Evolutionary conservation across 2,888 invertebrate species (phyloP), one percentile per base, ranked within the genome.

Genomic region (Acleris sparsana): DNA sequence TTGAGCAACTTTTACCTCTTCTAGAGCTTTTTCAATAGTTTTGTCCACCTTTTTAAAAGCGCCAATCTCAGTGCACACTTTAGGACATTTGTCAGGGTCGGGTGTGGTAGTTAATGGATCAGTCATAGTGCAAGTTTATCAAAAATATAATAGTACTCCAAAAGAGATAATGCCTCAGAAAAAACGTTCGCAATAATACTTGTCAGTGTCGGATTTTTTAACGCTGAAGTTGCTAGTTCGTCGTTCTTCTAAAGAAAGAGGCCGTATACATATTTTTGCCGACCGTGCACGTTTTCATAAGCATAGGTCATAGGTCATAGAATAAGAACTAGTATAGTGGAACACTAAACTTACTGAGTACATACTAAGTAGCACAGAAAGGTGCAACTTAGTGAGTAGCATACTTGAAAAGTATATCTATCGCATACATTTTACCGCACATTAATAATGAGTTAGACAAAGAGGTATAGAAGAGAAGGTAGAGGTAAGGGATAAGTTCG

Each of bases 21-120:
- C 79, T 25, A 70, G 62, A 3, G 69, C 75, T 55, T 75, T 64
- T 64, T 80, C 80, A 1, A 87, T 85, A 52, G 75, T 69, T 63
- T 82, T 84, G 0, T 57, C 68, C n/a, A 86, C 78, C 70, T 88
- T 88, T 70, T 83, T 87, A 48, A 85, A 92, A 17, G 91, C 92
- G 5, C 85, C 88, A 3, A 87, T 81, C 17, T 86, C 80, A n/a
- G 80, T 78, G 69, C 89, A 89, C 6, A 86, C 78, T 71, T 83
- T 80, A 0, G 89, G 88, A 62, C 91, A 92, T 58, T 75, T 75
- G 16, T 85, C 82, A 18, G 80, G 75, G 69, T 89, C 89, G 1
- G 87, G 84, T 64, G 85, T 88, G 3, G 82, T 72, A 25, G 82
- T 83, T 62, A 68, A 59, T 16, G 71, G 22, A 5, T 46, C 16